These are phyloP conservation scores for Neosalanx taihuensis DNA, from an alignment of 2,797 vertebrate genomes.

Conservation along the genomic window DNA sequence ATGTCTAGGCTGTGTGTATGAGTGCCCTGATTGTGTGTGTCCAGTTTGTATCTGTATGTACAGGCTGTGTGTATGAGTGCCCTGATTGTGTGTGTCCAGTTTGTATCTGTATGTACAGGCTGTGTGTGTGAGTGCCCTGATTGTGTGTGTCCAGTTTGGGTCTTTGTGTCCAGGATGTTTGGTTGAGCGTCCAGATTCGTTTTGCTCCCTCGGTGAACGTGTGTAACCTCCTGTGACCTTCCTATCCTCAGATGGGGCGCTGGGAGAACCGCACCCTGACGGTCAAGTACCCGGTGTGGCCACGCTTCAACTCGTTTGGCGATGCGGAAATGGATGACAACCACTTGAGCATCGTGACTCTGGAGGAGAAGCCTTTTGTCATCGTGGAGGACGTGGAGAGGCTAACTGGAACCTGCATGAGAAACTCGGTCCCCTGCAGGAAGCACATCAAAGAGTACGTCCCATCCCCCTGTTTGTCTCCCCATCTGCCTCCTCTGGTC, in stretches of 20 bases:
- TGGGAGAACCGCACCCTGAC: slow-evolving; percentile 93
- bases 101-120: background rate
- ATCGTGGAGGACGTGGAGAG: slow-evolving; percentile 97
- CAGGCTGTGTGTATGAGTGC: background rate
- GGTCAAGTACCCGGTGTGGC: slow-evolving; percentile 94
- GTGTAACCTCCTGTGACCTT: slow-evolving; percentile 7
- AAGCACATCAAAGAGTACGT: slow-evolving; percentile 95
- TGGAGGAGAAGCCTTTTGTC: slow-evolving; percentile 97
- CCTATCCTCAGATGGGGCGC: slow-evolving; percentile 85
- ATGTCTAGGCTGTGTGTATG: background rate
- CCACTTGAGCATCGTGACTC: slow-evolving; percentile 96
- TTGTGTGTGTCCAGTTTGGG: background rate
- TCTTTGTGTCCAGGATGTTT: background rate
- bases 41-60: background rate
- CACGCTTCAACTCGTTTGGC: slow-evolving; percentile 89
- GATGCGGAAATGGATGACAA: slow-evolving; percentile 92
- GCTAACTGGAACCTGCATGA: slow-evolving; percentile 92
- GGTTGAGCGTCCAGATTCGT: background rate
- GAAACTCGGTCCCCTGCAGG: slow-evolving; percentile 94
- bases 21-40: background rate
- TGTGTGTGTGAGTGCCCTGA: background rate
- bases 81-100: background rate
- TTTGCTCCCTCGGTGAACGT: slow-evolving; percentile 8
- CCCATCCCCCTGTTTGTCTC: background rate
- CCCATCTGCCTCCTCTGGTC: background rate